Base-by-base conservation (phyloP, 2,888 invertebrate genomes). In the Anodontia alba region DNA sequence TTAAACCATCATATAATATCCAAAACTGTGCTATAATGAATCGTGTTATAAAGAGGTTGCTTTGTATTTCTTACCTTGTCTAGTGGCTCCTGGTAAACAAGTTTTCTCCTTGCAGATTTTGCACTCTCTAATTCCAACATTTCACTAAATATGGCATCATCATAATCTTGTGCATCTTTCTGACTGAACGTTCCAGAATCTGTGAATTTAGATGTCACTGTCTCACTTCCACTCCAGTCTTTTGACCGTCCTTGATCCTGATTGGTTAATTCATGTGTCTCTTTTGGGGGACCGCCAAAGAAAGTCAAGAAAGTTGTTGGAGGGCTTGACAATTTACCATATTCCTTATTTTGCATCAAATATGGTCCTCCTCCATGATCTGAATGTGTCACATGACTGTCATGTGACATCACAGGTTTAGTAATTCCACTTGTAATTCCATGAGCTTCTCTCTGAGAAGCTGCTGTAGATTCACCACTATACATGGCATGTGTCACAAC, bases 261-360 rank as follows among this genome's bases (percentile, higher is more conserved):
- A 54, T 54, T 54, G 26, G 54, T 54, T 7, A 54, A n/a, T 54
- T 26, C 54, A 10, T 54, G 54, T 7, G 23, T 54, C 23, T 54
- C 54, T 26, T 7, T 54, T 26, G 67, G 36, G 5, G 67, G 67
- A 12, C 67, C 67, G 3, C 67, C 36, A 38, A 67, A 38, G 42
- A 38, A 42, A n/a, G 72, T 76, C 12, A 79, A 68, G 71, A 76
- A 81, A n/a, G 79, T 74, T 38, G 54, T 33, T 31, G 81, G 67
- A 31, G 84, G 78, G 23, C 49, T 54, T 46, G 80, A 73, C 46
- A 84, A 43, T 67, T 77, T 76, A 43, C 78, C 84, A 73, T 84
- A 81, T 17, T 49, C 73, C 15, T 72, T 74, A 68, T 84, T 84
- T 23, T 81, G 80, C 76, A 78, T 57, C 31, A 75, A 69, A 71